Base-by-base conservation (phyloP, 2,797 vertebrate genomes). In the Hoplostethus atlanticus region DNA sequence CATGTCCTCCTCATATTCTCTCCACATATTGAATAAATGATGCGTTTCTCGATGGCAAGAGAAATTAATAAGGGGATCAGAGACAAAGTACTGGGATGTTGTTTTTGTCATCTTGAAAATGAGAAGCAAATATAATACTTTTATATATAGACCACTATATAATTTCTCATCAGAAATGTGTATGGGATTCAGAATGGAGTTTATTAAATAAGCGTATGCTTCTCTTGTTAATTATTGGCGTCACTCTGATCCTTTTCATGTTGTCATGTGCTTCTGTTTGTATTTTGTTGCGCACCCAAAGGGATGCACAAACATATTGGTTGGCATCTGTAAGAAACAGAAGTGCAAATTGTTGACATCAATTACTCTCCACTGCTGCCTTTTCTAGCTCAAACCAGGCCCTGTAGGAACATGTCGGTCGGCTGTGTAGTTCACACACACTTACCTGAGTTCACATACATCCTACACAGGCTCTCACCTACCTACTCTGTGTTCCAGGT, bases 401-500 rank as follows among this genome's bases (percentile, higher is more conserved):
- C 9, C 60, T 64, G 21, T 17, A 51, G 48, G 40, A 8, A 38
- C 17, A 16, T 15, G 16, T 44, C 13, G 3, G 21, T 46, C 55
- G 3, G 11, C 63, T 52, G 40, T 63, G 3, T 12, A n/a, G 47
- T n/a, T 51, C n/a, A 53, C 12, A 15, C 6, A 30, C 25, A 15
- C 10, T 0, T 30, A 13, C 21, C 52, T 54, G 10, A 58, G 62
- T 64, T 21, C 21, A 52, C 17, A 7, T 12, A 3, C 25, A 28
- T 28, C 25, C 25, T 10, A 28, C 11, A 25, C 50, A 38, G 38
- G 16, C 31, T 15, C 42, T 11, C 42, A 13, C 42, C 12, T 13
- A 4, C 42, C 42, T 44, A 25, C 61, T 84, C 54, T 79, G 51
- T 76, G 46, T 63, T 89, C 5, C 81, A 99, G 98, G 98, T 99